Base-by-base conservation (phyloP, 2,888 invertebrate genomes). In the Cryptocephalus primarius region DNA sequence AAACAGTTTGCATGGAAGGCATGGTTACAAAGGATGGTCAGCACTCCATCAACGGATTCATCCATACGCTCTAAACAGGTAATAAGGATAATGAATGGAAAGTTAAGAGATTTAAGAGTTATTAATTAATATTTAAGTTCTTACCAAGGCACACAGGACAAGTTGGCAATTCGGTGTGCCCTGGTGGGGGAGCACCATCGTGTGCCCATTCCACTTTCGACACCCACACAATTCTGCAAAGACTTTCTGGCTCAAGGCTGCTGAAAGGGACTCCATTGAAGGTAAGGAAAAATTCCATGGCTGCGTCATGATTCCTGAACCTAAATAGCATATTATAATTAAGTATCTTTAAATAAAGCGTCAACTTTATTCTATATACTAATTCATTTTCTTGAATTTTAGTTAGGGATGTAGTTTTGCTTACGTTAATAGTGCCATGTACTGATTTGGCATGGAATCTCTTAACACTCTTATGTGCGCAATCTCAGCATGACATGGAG, bases 1-100 rank as follows among this genome's bases (percentile, higher is more conserved):
- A 99, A 74, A 71, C 99, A 99, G 63, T 83, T 85, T 9, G 93
- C 86, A 72, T 99, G 99, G 73, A 99, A 99, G 1, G 93, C 87
- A 72, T 99, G 99, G 72, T 97, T 97, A 68, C 99, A 99, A 50
- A 97, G 78, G 64, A 99, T 95, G 32, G 95, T 96, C 55, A 99
- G 74, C 51, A 99, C 90, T 9, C 96, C 95, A 66, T 96, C 94
- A 9, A 96, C 93, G 58, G 94, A 93, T 72, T 99, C 99, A 70
- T 99, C 99, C 96, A 92, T 91, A 49, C 95, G 81, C 72, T 99
- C 97, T 71, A 70, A 55, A 50, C 46, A 10, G 3, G 6, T 22
- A 6, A 22, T 12, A 44, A 50, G 43, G 9, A 39, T 12, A 22
- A 47, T 22, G 34, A 47, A 33, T 45, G 14, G 22, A 2, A n/a